Base-by-base conservation (phyloP, 2,888 invertebrate species). In the Tipula helvola region DNA sequence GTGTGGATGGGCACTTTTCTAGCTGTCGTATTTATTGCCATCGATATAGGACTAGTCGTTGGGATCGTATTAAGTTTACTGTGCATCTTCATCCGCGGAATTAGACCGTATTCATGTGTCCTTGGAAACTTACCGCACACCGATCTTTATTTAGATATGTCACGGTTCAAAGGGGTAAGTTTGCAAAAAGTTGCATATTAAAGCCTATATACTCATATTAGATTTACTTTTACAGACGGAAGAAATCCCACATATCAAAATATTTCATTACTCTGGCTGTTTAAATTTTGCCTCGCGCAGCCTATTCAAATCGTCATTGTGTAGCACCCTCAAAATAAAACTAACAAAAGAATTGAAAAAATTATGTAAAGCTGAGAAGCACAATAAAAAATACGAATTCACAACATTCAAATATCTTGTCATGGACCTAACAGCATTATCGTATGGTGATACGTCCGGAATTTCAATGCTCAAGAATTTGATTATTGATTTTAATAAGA, bases 1-100 rank as follows among this genome's bases (percentile, higher is more conserved):
- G 90, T 90, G 10, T 97, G 97, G 97, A 90, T 96, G 85, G 92
- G 94, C 0, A 95, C 97, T 0, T 96, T 96, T 89, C 87, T 94
- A 0, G 92, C 94, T 12, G 96, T 96, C 0, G 93, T 95, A 10
- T 89, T 96, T 87, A 92, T 97, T 86, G 95, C 95, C 89, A 96
- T 97, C 87, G 97, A 96, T 89, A 92, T 95, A 88, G 97, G 97
- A 1, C 90, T 95, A 12, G 89, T 94, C 0, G 91, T 92, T 57
- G 96, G 97, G 83, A 92, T 97, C 18, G 90, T 93, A 16, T 90
- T 95, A 87, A 84, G 84, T 41, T n/a, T 84, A 16, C 16, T 84
- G 41, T 84, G n/a, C 4, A 39, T 84, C 5, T 84, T 84, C 10
- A 84, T 84, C 28, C 36, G 84, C 2, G 84, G 84, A 8, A 39